phyloP scores from a whole-genome alignment of 2,888 invertebrate genomes.

The Beris morrisii region DNA sequence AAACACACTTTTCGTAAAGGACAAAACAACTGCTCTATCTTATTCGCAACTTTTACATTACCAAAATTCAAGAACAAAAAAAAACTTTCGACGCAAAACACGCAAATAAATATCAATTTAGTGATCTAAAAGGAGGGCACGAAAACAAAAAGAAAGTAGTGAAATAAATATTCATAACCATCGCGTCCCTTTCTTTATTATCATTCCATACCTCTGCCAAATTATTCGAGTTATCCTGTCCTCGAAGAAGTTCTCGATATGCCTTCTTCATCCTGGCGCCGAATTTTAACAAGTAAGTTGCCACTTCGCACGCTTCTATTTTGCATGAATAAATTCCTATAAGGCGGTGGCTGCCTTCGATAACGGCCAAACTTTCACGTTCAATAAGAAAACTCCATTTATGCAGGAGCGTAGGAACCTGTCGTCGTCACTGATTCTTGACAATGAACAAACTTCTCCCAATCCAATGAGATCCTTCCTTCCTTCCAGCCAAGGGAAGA shows the following conservation, averaged over 20 bases:
- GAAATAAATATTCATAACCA: constrained; percentile 31
- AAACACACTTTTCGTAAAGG: too few species aligned
- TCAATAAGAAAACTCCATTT: constrained; percentile 7
- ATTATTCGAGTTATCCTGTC: constrained; percentile 22
- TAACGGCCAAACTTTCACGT: constrained; percentile 26
- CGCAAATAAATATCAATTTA: constrained; percentile 30
- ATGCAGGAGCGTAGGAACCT: neutral
- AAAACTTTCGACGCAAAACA: constrained; percentile 4
- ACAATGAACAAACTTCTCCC: neutral
- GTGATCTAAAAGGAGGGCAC: neutral
- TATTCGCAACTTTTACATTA: constrained; percentile 17
- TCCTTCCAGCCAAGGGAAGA: neutral
- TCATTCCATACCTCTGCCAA: constrained; percentile 15
- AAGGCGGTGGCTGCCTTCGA: constrained; percentile 11
- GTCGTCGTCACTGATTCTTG: constrained; percentile 4
- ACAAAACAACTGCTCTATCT: neutral
- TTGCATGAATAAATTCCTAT: constrained; percentile 4
- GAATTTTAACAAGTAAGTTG: constrained; percentile 21
- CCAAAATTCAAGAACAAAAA: neutral
- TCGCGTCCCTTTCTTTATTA: constrained; percentile 1
- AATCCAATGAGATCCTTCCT: constrained; percentile 4
- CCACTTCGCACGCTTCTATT: constrained; percentile 25
- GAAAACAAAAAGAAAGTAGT: constrained; percentile 14
- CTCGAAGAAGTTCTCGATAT: constrained; percentile 7
- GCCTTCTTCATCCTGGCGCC: constrained; percentile 9